A percentile compares a stretch with the other conserved stretches of the same genome.
Evolutionary conservation across 2,113 vertebrate genomes (phyloP).

Genomic region (Okapia johnstoni): DNA sequence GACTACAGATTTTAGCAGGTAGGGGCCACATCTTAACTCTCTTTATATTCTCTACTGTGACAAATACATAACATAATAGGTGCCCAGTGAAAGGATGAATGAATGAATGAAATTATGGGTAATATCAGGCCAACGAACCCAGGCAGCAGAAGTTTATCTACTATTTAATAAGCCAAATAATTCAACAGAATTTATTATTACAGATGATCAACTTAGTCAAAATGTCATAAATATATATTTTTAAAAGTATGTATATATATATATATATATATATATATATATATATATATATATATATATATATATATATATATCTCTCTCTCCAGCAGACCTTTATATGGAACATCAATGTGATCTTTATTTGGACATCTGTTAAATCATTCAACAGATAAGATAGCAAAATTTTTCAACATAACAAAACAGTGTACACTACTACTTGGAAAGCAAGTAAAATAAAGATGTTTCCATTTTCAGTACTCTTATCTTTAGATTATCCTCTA

Average conservation of each 20-base stretch:
- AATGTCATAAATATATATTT: neutral
- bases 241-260: neutral
- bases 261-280: no score
- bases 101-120: neutral
- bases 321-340: neutral
- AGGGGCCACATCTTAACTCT: neutral
- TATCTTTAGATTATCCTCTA: neutral
- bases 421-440: neutral
- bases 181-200: neutral
- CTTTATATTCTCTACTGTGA: neutral
- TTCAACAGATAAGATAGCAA: neutral
- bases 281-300: neutral
- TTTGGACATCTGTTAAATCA: neutral
- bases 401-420: neutral
- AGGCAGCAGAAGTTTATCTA: neutral
- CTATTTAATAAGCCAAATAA: neutral
- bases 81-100: neutral
- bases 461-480: neutral
- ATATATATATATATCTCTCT: no score
- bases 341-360: neutral
- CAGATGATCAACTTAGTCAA: neutral
- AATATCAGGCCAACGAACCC: neutral
- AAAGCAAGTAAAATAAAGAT: constrained; percentile 5
- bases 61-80: neutral
- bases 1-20: neutral